Percentiles rank a stretch among this genome's conserved stretches.
phyloP scores from a whole-genome alignment of 2,113 vertebrate genomes.

The Corvus hawaiiensis region DNA sequence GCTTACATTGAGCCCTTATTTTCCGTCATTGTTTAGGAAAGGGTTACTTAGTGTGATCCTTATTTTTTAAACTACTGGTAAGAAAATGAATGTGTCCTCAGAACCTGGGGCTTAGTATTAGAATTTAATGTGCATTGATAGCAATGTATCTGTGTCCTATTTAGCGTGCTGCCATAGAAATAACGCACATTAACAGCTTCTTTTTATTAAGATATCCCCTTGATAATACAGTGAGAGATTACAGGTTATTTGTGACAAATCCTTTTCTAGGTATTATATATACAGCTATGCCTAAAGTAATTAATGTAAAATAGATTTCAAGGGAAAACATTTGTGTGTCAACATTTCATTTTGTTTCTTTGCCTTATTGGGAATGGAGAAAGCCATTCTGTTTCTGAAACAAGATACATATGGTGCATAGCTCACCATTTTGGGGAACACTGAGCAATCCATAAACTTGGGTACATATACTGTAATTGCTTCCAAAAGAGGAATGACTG shows the following conservation, averaged over 20 bases:
- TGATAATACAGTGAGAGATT: background rate
- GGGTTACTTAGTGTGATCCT: background rate
- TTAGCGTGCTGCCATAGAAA: background rate
- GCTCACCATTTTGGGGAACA: background rate
- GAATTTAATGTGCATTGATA: background rate
- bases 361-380: background rate
- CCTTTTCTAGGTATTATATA: background rate
- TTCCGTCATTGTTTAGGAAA: background rate
- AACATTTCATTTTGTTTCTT: background rate
- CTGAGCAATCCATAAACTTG: background rate
- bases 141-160: background rate
- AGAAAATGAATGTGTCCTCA: background rate
- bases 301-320: slow-evolving; percentile 20
- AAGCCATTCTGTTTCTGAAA: slow-evolving; percentile 19
- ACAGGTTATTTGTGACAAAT: background rate
- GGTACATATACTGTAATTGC: background rate
- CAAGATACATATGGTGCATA: background rate
- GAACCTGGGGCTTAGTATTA: background rate
- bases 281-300: background rate
- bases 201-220: background rate
- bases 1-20: background rate
- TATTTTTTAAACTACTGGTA: background rate
- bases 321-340: background rate
- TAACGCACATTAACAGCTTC: background rate
- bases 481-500: background rate